Evolutionary conservation across 92 coral and sea anemone species (phyloP).

Genomic region (Desmophyllum pertusum): DNA sequence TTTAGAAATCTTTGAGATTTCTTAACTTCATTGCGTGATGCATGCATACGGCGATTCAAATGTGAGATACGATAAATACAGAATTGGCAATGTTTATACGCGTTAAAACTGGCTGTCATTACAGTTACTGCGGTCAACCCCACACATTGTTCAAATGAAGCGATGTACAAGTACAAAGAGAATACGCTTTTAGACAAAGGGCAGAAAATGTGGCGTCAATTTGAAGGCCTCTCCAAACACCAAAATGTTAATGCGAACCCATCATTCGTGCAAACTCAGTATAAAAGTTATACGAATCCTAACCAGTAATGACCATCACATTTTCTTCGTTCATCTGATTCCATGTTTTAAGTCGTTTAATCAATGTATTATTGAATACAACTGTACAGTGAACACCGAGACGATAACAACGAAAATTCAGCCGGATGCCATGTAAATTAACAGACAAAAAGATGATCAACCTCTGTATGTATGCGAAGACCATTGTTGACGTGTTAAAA

Average conservation of each 20-base stretch:
- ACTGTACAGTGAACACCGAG: background rate
- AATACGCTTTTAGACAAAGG: background rate
- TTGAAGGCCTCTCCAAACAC: background rate
- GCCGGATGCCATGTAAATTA: too few relatives aligned
- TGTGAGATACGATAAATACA: background rate
- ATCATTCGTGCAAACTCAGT: background rate
- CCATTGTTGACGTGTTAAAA: background rate
- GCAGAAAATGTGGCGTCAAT: background rate
- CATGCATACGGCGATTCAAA: background rate
- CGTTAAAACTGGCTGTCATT: background rate
- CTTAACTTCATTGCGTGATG: background rate
- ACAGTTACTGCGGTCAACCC: background rate
- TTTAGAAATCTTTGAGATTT: background rate
- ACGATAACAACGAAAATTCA: too few relatives aligned
- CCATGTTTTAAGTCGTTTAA: background rate
- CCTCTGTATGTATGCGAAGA: background rate
- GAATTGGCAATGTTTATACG: background rate
- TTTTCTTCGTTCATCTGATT: background rate
- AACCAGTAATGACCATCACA: background rate
- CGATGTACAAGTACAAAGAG: background rate
- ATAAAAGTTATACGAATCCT: background rate
- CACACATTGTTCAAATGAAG: background rate
- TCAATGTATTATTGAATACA: background rate
- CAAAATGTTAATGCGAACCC: background rate
- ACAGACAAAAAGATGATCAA: background rate